A percentile compares a stretch with the other conserved stretches of the same genome.
Conservation (phyloP, 2,888 invertebrate species). For the Leptura quadrifasciata region DNA sequence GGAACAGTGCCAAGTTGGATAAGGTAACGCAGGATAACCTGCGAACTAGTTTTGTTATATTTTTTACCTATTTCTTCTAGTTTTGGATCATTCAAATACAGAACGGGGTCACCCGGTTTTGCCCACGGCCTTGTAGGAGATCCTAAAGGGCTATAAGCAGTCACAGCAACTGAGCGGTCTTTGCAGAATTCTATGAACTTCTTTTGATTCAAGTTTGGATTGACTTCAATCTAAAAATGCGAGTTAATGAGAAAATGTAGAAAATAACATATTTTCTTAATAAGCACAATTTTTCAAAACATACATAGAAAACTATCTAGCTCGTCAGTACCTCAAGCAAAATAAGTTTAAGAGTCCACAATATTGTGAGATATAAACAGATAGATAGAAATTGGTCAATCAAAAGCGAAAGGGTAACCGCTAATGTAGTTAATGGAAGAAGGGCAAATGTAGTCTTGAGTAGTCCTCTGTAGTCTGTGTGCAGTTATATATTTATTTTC, state of each 20-base stretch:
- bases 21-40: constrained; percentile 80
- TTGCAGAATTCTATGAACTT: constrained; percentile 81
- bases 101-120: constrained; percentile 78
- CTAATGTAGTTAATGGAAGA: too few species aligned
- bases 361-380: too few species aligned
- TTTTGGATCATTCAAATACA: constrained; percentile 77
- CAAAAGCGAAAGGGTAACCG: too few species aligned
- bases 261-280: not conserved
- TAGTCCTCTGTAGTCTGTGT: too few species aligned
- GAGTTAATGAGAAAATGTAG: not conserved
- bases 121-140: constrained; percentile 84
- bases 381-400: too few species aligned
- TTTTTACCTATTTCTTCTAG: constrained; percentile 80
- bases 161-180: constrained; percentile 79
- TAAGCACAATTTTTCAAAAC: too few species aligned
- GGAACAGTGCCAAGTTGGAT: constrained; percentile 76
- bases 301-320: too few species aligned
- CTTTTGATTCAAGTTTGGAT: constrained; percentile 81
- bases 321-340: too few species aligned
- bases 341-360: too few species aligned
- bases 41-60: constrained; percentile 81
- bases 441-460: too few species aligned
- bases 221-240: constrained; percentile 79
- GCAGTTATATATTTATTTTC: too few species aligned
- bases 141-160: constrained; percentile 88